A percentile compares a stretch with the other conserved stretches of the same genome.
Evolutionary conservation across 2,888 invertebrate species (phyloP).

Genomic region (Tetheella fluctuosa): DNA sequence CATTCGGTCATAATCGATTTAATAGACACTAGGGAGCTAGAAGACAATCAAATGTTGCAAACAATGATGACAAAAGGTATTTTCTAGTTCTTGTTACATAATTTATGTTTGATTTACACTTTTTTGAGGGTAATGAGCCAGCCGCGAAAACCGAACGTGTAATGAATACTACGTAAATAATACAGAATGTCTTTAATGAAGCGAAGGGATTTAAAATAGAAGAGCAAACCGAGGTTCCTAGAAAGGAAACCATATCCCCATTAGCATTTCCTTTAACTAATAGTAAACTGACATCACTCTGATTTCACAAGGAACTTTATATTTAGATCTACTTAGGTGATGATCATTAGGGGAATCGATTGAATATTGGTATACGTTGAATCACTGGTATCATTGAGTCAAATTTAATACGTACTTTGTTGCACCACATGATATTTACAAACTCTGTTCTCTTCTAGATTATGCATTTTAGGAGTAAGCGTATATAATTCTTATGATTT

Average conservation of each 20-base stretch:
- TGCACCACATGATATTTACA: too few species aligned
- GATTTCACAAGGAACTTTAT: conserved; percentile 32
- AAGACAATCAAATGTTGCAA: too few species aligned
- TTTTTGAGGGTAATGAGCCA: neutral
- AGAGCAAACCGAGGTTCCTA: conserved; percentile 35
- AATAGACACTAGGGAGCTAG: too few species aligned
- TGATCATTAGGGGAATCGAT: neutral
- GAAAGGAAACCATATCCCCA: conserved; percentile 62
- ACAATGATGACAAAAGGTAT: neutral
- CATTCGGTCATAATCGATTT: too few species aligned
- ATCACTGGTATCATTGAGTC: neutral
- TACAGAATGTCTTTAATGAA: conserved; percentile 10
- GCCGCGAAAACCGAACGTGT: neutral
- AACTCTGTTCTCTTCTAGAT: too few species aligned
- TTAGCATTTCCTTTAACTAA: conserved; percentile 57
- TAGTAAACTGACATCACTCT: conserved; percentile 54
- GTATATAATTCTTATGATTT: too few species aligned
- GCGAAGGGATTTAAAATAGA: conserved; percentile 9
- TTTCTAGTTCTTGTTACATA: neutral
- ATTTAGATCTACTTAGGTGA: conserved; percentile 1
- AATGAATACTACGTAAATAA: conserved; percentile 2
- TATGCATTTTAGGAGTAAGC: too few species aligned
- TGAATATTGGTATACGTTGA: neutral
- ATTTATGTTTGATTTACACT: neutral
- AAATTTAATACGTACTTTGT: too few species aligned